Evolutionary conservation across 1,140 invertebrate genomes (phyloP).

Genomic region (Lysiphlebus fabarum): DNA sequence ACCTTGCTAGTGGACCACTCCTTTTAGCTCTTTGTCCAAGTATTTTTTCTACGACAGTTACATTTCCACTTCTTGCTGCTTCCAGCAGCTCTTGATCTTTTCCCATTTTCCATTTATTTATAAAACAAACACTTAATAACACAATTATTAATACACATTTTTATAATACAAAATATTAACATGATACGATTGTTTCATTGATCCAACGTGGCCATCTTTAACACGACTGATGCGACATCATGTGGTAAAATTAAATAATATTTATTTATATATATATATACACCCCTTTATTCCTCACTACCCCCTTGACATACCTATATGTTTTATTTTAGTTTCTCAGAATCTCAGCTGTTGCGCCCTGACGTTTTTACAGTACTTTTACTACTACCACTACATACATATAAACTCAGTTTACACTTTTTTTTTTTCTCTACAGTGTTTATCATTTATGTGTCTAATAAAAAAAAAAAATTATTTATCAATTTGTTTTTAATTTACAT

Average conservation of each 20-base stretch:
- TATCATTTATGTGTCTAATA: no score
- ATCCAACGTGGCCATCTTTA: constrained; percentile 70
- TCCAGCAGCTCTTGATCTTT: constrained; percentile 95
- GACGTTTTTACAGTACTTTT: no score
- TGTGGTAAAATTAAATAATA: constrained; percentile 36
- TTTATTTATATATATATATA: no score
- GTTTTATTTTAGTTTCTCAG: constrained; percentile 10
- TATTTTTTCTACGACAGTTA: constrained; percentile 85
- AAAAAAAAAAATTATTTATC: no score
- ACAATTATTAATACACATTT: constrained; percentile 55
- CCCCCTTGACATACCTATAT: not conserved
- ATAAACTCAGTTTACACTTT: no score
- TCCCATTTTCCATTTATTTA: constrained; percentile 77
- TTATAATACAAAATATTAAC: constrained; percentile 57
- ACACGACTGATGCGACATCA: constrained; percentile 52
- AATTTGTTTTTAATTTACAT: no score
- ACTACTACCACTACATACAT: no score
- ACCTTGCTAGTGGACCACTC: constrained; percentile 90
- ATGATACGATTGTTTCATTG: constrained; percentile 68
- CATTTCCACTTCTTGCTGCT: constrained; percentile 88
- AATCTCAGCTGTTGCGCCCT: constrained; percentile 35
- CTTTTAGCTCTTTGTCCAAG: constrained; percentile 83
- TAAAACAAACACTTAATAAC: constrained; percentile 43
- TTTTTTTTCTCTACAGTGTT: no score
- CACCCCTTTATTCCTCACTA: not conserved